Conservation (phyloP, 1,140 invertebrate genomes). For the Lepidurus couesii region DNA sequence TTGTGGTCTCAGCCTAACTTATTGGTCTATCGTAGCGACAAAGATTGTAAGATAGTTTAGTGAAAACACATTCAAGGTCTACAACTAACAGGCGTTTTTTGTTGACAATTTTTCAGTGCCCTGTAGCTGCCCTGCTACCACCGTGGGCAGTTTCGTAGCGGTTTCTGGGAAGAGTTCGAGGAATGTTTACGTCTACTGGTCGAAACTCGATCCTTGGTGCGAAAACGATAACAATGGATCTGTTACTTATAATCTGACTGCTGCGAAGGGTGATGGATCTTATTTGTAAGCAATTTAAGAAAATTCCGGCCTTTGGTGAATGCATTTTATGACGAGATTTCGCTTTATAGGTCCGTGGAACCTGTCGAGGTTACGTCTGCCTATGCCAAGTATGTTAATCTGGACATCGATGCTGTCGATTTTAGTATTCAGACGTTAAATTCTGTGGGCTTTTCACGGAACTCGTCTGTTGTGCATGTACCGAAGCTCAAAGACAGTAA, state of each 20-base stretch:
- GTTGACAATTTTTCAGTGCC: slow-evolving; percentile 47
- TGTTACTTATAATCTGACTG: neutral
- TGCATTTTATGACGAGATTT: neutral
- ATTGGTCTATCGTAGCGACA: slow-evolving; percentile 54
- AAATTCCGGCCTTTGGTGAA: too few species aligned
- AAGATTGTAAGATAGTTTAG: slow-evolving; percentile 37
- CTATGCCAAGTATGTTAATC: neutral
- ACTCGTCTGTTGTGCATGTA: neutral
- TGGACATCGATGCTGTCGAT: neutral
- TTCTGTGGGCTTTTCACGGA: neutral
- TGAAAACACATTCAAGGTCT: neutral
- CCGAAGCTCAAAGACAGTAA: neutral
- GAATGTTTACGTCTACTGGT: slow-evolving; percentile 38
- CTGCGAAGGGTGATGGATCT: neutral
- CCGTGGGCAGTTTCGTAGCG: slow-evolving; percentile 59
- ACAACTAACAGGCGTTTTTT: slow-evolving; percentile 41
- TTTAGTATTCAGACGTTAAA: neutral
- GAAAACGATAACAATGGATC: slow-evolving; percentile 35
- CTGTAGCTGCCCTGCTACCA: slow-evolving; percentile 54
- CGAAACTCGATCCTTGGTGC: slow-evolving; percentile 26
- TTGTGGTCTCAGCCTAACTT: slow-evolving; percentile 59
- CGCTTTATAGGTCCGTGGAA: neutral
- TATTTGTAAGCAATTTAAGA: neutral
- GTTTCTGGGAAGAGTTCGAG: slow-evolving; percentile 44
- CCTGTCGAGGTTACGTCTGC: neutral